A percentile compares a stretch with the other conserved stretches of the same genome.
Conservation (phyloP, 2,888 invertebrate species). For the Hydrotaea cyrtoneurina region DNA sequence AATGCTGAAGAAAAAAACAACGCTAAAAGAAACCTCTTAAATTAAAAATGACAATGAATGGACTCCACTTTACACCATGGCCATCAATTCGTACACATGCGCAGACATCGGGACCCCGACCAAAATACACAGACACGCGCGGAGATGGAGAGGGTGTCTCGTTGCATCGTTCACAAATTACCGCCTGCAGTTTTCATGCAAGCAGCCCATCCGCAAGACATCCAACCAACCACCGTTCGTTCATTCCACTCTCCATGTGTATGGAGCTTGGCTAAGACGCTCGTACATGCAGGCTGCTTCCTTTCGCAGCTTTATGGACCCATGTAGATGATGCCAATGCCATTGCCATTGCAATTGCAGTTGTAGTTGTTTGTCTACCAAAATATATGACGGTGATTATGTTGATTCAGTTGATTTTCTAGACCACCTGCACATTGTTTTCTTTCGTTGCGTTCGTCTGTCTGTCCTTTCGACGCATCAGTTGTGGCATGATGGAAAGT, state of each 20-base stretch:
- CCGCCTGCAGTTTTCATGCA: conserved; percentile 60
- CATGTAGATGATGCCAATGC: conserved; percentile 1
- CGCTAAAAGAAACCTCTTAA: conserved; percentile 40
- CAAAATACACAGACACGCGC: neutral
- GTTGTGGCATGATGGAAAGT: neutral
- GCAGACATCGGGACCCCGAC: neutral
- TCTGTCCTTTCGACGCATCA: neutral
- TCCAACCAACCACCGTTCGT: neutral
- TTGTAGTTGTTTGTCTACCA: conserved; percentile 39
- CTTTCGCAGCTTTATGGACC: conserved; percentile 1
- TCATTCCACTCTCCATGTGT: neutral
- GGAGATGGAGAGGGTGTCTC: neutral
- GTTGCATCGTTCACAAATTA: conserved; percentile 52
- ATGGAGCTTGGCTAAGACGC: too few species aligned
- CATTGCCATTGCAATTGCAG: conserved; percentile 37
- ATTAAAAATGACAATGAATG: conserved; percentile 63
- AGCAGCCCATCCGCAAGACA: conserved; percentile 1
- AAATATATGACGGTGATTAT: conserved; percentile 49
- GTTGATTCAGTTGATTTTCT: conserved; percentile 58
- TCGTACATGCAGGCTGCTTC: conserved; percentile 3
- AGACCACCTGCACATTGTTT: conserved; percentile 66
- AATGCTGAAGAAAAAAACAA: neutral
- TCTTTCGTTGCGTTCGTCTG: conserved; percentile 12
- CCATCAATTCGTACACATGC: conserved; percentile 4
- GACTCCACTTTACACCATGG: conserved; percentile 61